These are phyloP conservation scores for Apostichopus japonicus DNA, from an alignment of 35 echinoderm and acorn worm species.

Conservation along the genomic window DNA sequence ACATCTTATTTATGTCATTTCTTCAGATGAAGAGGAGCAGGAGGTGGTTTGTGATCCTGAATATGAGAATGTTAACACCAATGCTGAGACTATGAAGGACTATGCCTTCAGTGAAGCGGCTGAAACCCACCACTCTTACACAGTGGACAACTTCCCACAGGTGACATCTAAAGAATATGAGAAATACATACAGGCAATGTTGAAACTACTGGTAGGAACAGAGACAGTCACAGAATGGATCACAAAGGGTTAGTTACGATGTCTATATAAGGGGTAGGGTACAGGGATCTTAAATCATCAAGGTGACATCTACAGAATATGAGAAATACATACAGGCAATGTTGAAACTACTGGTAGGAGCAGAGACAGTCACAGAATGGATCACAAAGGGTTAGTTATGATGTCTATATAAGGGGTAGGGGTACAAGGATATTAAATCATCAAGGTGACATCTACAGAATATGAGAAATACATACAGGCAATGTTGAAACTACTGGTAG, in stretches of 20 bases:
- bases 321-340: conserved; percentile 80
- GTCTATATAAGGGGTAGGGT: too few relatives aligned
- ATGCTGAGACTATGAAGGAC: conserved; percentile 7
- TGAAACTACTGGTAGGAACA: conserved; percentile 93
- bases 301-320: too few relatives aligned
- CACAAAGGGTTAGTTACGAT: conserved; percentile 59
- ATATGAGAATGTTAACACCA: conserved; percentile 16
- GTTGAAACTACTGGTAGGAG: conserved; percentile 89
- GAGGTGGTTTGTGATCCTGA: neutral
- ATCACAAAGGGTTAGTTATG: conserved; percentile 61
- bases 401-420: too few relatives aligned
- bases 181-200: conserved; percentile 82
- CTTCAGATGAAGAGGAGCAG: too few relatives aligned
- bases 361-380: conserved; percentile 63
- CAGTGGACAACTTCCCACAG: conserved; percentile 83
- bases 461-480: too few relatives aligned
- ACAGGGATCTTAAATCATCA: neutral
- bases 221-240: conserved; percentile 62
- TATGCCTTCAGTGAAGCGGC: conserved; percentile 72
- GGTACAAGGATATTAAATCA: too few relatives aligned
- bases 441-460: too few relatives aligned
- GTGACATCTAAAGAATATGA: conserved; percentile 74
- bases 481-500: too few relatives aligned
- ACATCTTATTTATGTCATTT: too few relatives aligned
- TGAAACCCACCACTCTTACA: conserved; percentile 84